phyloP scores from a whole-genome alignment of 2,888 invertebrate genomes.

The Ornithoptera priamus region DNA sequence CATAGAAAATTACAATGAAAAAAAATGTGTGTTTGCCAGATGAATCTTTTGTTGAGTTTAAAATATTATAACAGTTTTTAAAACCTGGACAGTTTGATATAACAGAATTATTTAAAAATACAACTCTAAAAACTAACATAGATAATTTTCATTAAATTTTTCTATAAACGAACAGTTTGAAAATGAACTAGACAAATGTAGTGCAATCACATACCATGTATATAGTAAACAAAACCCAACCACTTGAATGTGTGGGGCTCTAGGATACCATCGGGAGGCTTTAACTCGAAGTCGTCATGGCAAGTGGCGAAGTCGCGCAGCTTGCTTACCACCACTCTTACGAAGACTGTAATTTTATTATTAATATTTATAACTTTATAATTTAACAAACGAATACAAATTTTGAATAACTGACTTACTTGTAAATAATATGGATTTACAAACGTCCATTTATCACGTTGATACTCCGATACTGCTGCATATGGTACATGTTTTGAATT shows the following conservation, averaged over 20 bases:
- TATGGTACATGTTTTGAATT: conserved; percentile 19
- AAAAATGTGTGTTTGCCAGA: too few species aligned
- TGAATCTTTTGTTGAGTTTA: too few species aligned
- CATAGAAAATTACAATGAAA: too few species aligned
- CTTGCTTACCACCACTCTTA: conserved; percentile 24
- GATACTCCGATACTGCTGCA: background rate
- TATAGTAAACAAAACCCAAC: conserved; percentile 65
- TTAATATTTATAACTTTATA: background rate
- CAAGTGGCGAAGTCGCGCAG: conserved; percentile 57
- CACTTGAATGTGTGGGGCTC: conserved; percentile 60
- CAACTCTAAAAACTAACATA: too few species aligned
- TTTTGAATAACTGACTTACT: conserved; percentile 8
- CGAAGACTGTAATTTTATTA: conserved; percentile 37
- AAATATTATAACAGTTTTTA: too few species aligned
- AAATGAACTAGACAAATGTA: background rate
- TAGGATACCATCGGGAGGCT: conserved; percentile 62
- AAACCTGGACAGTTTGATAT: too few species aligned
- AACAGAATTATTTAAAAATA: too few species aligned
- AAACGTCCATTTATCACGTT: conserved; percentile 28
- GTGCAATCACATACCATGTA: conserved; percentile 51
- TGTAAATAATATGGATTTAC: conserved; percentile 24
- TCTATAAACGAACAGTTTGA: background rate
- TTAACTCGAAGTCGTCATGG: conserved; percentile 60
- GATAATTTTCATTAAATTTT: too few species aligned
- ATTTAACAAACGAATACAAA: conserved; percentile 7